These are phyloP conservation scores for Genyomyrus donnyi DNA, from an alignment of 2,113 vertebrate genomes.

Conservation along the genomic window DNA sequence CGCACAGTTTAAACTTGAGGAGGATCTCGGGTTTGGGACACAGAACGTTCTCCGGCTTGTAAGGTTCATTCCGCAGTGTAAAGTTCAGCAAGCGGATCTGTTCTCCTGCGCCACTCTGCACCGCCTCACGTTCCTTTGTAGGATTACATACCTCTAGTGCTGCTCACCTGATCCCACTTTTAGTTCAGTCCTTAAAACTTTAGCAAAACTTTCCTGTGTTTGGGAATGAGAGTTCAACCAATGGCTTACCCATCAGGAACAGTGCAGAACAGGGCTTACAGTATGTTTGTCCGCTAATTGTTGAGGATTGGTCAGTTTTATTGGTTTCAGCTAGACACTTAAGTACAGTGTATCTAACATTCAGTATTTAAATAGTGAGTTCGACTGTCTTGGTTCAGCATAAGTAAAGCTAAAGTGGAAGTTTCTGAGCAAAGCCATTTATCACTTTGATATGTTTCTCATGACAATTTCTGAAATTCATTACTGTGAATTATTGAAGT, in stretches of 20 bases:
- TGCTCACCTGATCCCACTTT: not conserved
- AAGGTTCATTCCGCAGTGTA: not conserved
- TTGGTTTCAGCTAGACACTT: not conserved
- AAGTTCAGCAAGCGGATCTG: not conserved
- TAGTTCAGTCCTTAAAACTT: not conserved
- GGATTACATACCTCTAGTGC: not conserved
- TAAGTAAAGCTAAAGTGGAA: not conserved
- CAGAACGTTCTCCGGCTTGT: not conserved
- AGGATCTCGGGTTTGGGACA: not conserved
- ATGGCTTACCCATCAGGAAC: not conserved
- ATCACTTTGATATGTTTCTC: not conserved
- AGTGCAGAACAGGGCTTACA: not conserved
- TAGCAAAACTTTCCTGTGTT: not conserved
- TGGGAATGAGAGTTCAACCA: not conserved
- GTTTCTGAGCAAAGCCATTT: not conserved
- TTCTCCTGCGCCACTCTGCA: not conserved
- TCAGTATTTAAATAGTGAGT: not conserved
- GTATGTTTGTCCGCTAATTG: not conserved
- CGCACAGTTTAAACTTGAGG: not conserved
- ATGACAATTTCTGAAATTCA: not conserved
- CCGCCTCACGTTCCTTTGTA: not conserved
- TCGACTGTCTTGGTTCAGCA: not conserved
- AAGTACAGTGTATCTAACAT: not conserved
- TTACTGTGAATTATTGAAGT: not conserved
- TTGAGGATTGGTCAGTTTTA: not conserved